phyloP scores from a whole-genome alignment of 1,140 invertebrate species.

The Branchinecta lindahli region DNA sequence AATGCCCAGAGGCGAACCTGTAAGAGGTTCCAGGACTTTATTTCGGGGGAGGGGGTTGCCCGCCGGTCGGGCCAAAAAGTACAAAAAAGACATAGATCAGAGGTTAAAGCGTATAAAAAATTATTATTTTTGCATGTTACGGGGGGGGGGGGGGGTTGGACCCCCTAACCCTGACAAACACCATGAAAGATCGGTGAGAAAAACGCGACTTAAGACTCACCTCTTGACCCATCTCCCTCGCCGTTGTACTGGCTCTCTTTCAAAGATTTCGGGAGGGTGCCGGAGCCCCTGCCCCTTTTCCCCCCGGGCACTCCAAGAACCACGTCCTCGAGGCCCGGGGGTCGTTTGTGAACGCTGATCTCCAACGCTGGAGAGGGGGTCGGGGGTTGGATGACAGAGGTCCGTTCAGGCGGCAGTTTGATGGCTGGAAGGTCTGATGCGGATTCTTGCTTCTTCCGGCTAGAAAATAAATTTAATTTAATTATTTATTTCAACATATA shows the following conservation, averaged over 20 bases:
- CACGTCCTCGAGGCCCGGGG: neutral
- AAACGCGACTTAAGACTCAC: neutral
- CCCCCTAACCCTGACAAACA: no score
- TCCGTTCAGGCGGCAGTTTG: no score
- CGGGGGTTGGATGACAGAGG: neutral
- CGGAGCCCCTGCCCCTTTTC: neutral
- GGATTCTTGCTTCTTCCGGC: neutral
- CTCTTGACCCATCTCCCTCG: conserved; percentile 2
- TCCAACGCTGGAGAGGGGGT: neutral
- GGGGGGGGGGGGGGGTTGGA: no score
- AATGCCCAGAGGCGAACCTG: no score
- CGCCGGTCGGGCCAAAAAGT: no score
- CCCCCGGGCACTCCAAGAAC: neutral
- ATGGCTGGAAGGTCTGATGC: neutral
- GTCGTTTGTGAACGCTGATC: neutral
- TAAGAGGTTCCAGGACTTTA: no score
- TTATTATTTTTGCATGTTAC: no score
- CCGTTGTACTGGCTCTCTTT: neutral
- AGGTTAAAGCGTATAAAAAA: no score
- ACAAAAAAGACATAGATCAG: no score
- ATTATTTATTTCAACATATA: neutral
- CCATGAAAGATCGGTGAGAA: no score
- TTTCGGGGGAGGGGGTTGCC: no score
- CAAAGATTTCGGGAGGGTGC: neutral
- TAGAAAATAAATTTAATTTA: neutral